Base-by-base conservation (phyloP, 2,888 invertebrate genomes). In the Mesorhabditis spiculigera region DNA sequence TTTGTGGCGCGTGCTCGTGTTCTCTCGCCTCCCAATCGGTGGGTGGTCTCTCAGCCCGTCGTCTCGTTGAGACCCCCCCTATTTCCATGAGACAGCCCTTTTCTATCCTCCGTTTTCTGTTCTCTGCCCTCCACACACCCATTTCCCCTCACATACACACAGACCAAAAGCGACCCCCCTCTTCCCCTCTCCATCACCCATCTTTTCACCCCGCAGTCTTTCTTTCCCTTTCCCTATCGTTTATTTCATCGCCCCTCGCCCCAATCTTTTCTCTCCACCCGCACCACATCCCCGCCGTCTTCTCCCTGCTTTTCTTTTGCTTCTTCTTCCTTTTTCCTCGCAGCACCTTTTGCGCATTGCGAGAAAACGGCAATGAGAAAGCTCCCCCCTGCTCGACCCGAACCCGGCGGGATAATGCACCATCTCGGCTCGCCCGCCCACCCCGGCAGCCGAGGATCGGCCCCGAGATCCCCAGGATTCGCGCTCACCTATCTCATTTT, bases 41-140 rank as follows among this genome's bases (percentile, higher is more conserved):
- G 28, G 28, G 28, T 28, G 28, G 28, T 28, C 28, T 28, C 28
- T 28, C 28, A 28, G 28, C 28, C 28, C 28, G 28, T 28, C 28
- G 28, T 28, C 28, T 28, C 28, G 28, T 28, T 28, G 28, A 28
- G 28, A 28, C 58, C n/a, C n/a, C 13, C 58, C 58, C 58, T 50
- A 10, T 50, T 50, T 50, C 58, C 58, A 10, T 50, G 58, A 10
- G n/a, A 50, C 8, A 13, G 58, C 58, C 58, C 58, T 50, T 50
- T 50, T 50, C 58, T 50, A 50, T 50, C 58, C 58, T 50, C n/a
- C 58, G 8, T 50, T n/a, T 50, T 50, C 58, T n/a, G 8, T 50
- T n/a, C n/a, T 50, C 58, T n/a, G 8, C 58, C 58, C n/a, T 50
- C 58, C 58, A 50, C n/a, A 10, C 58, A 13, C n/a, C 58, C n/a